A percentile compares a stretch with the other conserved stretches of the same genome.
Conservation (phyloP, 2,888 invertebrate genomes). For the Formica aserva region DNA sequence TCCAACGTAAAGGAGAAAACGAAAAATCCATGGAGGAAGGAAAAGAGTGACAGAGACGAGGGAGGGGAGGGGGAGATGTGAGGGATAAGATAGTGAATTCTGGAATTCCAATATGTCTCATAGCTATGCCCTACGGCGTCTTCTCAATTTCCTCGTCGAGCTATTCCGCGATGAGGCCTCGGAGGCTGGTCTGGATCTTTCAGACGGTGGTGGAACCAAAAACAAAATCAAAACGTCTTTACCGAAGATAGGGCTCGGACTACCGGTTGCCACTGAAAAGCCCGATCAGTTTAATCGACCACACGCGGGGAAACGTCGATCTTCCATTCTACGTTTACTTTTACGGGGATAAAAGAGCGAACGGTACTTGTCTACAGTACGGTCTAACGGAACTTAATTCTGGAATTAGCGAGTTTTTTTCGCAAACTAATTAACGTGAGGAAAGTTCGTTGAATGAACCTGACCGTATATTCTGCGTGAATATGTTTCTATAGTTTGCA, state of each 20-base stretch:
- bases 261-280: background rate
- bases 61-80: background rate
- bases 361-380: background rate
- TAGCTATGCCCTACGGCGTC: slow-evolving; percentile 54
- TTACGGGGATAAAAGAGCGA: slow-evolving; percentile 2
- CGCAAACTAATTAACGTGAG: slow-evolving; percentile 37
- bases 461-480: slow-evolving; percentile 16
- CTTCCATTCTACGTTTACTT: slow-evolving; percentile 5
- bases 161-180: slow-evolving; percentile 27
- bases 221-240: slow-evolving; percentile 38
- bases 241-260: background rate
- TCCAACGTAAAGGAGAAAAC: slow-evolving; percentile 43
- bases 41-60: background rate
- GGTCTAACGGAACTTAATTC: slow-evolving; percentile 24
- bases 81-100: slow-evolving; percentile 57
- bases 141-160: slow-evolving; percentile 62
- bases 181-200: slow-evolving; percentile 30
- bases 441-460: slow-evolving; percentile 23
- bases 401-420: slow-evolving; percentile 35
- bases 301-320: background rate
- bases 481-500: slow-evolving; percentile 2
- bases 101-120: slow-evolving; percentile 70
- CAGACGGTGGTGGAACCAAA: background rate
- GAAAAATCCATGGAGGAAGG: slow-evolving; percentile 10
- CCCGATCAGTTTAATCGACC: slow-evolving; percentile 3